A percentile compares a stretch with the other conserved stretches of the same genome.
phyloP scores from a whole-genome alignment of 1,140 invertebrate species.

The Caenorhabditis brenneri region DNA sequence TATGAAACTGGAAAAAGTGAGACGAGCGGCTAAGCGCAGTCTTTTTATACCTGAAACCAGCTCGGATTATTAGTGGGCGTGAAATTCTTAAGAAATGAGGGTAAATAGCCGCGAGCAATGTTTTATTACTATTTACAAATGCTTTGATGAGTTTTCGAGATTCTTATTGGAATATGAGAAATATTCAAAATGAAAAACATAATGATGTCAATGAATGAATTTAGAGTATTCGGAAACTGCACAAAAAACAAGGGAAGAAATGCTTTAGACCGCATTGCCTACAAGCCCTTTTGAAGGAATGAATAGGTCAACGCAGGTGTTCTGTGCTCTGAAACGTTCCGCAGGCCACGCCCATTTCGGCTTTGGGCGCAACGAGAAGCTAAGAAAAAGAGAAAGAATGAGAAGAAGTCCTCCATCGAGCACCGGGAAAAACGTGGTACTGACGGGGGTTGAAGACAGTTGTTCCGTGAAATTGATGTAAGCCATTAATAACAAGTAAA shows the following conservation, averaged over 20 bases:
- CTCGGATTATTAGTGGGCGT: neutral
- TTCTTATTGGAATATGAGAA: neutral
- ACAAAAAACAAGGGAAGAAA: neutral
- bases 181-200: neutral
- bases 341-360: neutral
- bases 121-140: constrained; percentile 38
- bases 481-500: too few relatives aligned
- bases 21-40: constrained; percentile 30
- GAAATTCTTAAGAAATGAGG: neutral
- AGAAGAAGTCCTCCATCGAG: too few relatives aligned
- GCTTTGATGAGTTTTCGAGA: constrained; percentile 28
- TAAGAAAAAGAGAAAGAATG: neutral
- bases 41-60: constrained; percentile 27
- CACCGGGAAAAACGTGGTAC: too few relatives aligned
- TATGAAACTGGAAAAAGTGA: constrained; percentile 33
- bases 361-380: too few relatives aligned
- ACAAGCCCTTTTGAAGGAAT: neutral
- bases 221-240: neutral
- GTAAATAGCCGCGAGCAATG: constrained; percentile 13
- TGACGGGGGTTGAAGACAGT: too few relatives aligned
- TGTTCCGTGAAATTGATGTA: too few relatives aligned
- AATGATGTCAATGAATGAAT: constrained; percentile 12
- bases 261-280: neutral
- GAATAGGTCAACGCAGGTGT: constrained; percentile 13
- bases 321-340: constrained; percentile 4